Evolutionary conservation across 2,797 vertebrate species (phyloP).

Genomic region (Kryptopterus vitreolus): DNA sequence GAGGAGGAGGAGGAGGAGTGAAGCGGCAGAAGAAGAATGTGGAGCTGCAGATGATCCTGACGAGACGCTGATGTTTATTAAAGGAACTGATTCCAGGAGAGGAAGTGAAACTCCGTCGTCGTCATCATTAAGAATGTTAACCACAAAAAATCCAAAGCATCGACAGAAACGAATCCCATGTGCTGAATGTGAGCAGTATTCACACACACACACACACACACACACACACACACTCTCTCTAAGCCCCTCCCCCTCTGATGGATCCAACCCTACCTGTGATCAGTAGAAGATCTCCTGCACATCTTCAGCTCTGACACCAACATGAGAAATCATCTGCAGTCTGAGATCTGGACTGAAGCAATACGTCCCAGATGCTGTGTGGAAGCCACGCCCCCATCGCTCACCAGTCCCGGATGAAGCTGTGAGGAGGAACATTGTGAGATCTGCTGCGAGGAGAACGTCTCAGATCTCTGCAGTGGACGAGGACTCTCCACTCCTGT

Average conservation of each 20-base stretch:
- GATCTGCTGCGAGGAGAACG: background rate
- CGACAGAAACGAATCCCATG: slow-evolving; percentile 22
- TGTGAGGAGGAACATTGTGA: background rate
- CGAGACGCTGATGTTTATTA: background rate
- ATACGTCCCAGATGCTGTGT: background rate
- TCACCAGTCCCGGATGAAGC: background rate
- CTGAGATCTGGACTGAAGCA: background rate
- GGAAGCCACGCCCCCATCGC: too few relatives aligned
- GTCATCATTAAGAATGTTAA: slow-evolving; percentile 56
- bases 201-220: slow-evolving; percentile 35
- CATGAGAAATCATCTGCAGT: background rate
- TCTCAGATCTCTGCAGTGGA: background rate
- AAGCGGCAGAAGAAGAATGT: too few relatives aligned
- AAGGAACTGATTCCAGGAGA: slow-evolving; percentile 34
- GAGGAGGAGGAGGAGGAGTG: slow-evolving; percentile 7
- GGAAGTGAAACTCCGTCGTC: slow-evolving; percentile 2
- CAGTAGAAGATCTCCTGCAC: too few relatives aligned
- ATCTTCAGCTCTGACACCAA: background rate
- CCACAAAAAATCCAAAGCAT: slow-evolving; percentile 47
- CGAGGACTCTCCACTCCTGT: background rate
- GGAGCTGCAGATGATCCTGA: slow-evolving; percentile 28
- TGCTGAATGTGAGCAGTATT: slow-evolving; percentile 56
- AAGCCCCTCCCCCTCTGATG: slow-evolving; percentile 3
- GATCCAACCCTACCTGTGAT: background rate
- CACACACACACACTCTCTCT: slow-evolving; percentile 13